phyloP scores from a whole-genome alignment of 2,888 invertebrate genomes.

The Scaptomyza polygonia region DNA sequence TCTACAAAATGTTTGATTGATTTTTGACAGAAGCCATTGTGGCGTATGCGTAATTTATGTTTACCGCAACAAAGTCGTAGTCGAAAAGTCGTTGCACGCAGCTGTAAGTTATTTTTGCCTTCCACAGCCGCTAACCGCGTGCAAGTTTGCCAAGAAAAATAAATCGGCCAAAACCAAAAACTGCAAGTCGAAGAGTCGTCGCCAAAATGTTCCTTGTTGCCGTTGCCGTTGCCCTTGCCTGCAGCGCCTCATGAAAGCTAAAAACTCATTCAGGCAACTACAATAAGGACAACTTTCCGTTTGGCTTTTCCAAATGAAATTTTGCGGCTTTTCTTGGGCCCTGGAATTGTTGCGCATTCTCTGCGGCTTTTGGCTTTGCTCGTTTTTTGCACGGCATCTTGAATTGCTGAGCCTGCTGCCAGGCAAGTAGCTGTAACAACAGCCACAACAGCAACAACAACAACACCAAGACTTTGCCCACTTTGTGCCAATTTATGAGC shows the following conservation, averaged over 20 bases:
- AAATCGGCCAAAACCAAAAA: constrained; percentile 18
- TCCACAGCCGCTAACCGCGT: constrained; percentile 14
- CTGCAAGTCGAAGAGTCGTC: constrained; percentile 15
- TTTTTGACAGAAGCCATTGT: constrained; percentile 13
- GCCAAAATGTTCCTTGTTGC: not conserved
- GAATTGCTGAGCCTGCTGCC: constrained; percentile 29
- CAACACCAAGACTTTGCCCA: constrained; percentile 16
- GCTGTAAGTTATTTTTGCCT: constrained; percentile 25
- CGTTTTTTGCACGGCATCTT: constrained; percentile 35
- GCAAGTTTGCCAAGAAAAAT: constrained; percentile 25
- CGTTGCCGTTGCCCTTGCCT: not conserved
- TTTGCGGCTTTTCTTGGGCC: constrained; percentile 54
- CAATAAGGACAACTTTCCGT: constrained; percentile 52
- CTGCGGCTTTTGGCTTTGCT: constrained; percentile 50
- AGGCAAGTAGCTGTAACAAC: constrained; percentile 9
- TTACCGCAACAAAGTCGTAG: constrained; percentile 32
- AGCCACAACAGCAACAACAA: constrained; percentile 11
- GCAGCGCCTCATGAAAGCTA: constrained; percentile 25
- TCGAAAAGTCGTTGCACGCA: not conserved
- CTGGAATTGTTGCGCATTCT: constrained; percentile 42
- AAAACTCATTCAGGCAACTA: constrained; percentile 35
- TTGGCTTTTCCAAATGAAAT: constrained; percentile 66
- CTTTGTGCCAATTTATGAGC: constrained; percentile 51
- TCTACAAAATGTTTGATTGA: constrained; percentile 30
- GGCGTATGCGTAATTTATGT: constrained; percentile 43